Base-by-base conservation (phyloP, 2,113 vertebrate genomes). In the Thryonomys swinderianus region DNA sequence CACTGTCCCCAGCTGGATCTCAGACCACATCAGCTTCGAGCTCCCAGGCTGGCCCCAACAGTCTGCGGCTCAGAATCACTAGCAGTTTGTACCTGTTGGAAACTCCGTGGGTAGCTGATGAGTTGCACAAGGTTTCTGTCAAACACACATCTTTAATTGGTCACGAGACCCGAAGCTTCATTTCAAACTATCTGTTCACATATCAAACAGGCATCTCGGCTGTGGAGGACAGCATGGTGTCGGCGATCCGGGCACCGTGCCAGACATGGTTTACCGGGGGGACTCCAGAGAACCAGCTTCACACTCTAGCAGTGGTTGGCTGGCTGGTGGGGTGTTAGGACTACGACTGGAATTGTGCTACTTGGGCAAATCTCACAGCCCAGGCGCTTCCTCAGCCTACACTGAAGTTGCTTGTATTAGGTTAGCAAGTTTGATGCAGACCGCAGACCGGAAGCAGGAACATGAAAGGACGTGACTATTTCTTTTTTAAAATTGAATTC, bases 171-270 rank as follows among this genome's bases (percentile, higher is more conserved):
- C 95, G 94, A 97, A 96, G 97, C 96, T 95, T 97, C 84, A 96
- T 97, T 98, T 97, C 91, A 95, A 62, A 97, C 96, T 96, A 97
- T 97, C 96, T 97, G 94, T 95, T 94, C 90, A 79, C 90, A 93
- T 98, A 96, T 98, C 91, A 81, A 93, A 96, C 90, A 96, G 96
- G 95, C 98, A 91, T 96, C 97, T 97, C 97, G 98, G 97, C 98
- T 98, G 98, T 98, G 95, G 97, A 90, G 97, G 95, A 96, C 94
- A 97, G 64, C 73, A 45, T 57, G 76, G 88, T 94, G 45, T 91
- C 93, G 93, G 96, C 97, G 96, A 96, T 96, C 88, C 57, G 97
- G 97, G 96, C 98, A 95, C 8, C 0, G 0, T 85, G 97, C 97
- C 98, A 98, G 91, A 96, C 98, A 48, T 55, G 93, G 30, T 66